phyloP scores from a whole-genome alignment of 1,140 invertebrate species.

The Brachionus koreanus region DNA sequence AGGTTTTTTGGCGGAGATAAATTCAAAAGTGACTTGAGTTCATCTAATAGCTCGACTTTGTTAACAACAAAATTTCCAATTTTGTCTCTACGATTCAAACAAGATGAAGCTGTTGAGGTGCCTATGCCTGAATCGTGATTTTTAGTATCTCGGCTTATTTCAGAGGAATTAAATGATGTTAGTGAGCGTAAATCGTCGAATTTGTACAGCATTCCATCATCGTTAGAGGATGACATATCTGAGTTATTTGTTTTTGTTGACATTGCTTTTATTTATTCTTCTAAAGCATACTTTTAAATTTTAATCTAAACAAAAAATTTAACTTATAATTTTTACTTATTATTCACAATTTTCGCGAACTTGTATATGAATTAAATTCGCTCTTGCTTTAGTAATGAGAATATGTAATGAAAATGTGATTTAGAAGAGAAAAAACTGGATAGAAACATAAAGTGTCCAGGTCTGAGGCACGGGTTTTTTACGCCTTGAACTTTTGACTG shows the following conservation, averaged over 20 bases:
- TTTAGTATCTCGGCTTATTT: constrained; percentile 7
- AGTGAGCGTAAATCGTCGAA: neutral
- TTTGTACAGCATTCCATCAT: constrained; percentile 16
- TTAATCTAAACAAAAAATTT: neutral
- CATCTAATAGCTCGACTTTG: constrained; percentile 6
- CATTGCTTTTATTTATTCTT: neutral
- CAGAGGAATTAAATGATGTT: constrained; percentile 26
- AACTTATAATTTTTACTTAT: neutral
- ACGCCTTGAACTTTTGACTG: neutral
- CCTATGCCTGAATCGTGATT: constrained; percentile 9
- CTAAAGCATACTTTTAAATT: neutral
- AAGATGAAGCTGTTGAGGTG: neutral
- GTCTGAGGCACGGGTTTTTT: neutral
- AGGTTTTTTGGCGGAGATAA: neutral
- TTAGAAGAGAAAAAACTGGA: neutral
- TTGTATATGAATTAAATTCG: neutral
- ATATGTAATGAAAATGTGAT: neutral
- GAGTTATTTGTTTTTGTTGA: constrained; percentile 16
- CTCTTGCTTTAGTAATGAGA: no score
- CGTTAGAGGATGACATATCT: constrained; percentile 1
- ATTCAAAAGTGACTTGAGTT: constrained; percentile 1
- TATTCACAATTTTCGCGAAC: neutral
- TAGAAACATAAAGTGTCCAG: neutral
- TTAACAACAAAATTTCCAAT: neutral
- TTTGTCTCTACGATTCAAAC: neutral